These are phyloP conservation scores for Busseola fusca DNA, from an alignment of 2,888 invertebrate genomes.

Conservation along the genomic window DNA sequence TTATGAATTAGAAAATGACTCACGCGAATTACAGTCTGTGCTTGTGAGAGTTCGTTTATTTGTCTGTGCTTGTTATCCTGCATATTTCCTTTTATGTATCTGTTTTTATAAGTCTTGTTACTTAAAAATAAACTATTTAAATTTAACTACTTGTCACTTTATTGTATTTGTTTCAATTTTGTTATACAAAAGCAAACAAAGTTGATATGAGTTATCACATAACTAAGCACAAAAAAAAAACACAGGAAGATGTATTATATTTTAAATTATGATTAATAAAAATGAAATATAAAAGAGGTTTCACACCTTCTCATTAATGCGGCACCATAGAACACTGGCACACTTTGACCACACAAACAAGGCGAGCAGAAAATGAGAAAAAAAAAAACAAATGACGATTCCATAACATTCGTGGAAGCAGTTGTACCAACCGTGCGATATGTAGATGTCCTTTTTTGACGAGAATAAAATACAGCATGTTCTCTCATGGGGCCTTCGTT, in stretches of 20 bases:
- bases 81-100: too few species aligned
- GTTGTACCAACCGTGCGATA: conserved; percentile 51
- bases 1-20: neutral
- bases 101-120: too few species aligned
- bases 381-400: conserved; percentile 29
- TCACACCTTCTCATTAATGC: neutral
- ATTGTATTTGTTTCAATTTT: neutral
- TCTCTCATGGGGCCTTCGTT: conserved; percentile 75
- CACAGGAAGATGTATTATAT: neutral
- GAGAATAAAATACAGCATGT: conserved; percentile 69
- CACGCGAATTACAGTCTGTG: neutral
- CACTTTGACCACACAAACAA: neutral
- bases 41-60: too few species aligned
- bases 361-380: neutral
- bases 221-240: neutral
- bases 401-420: conserved; percentile 35
- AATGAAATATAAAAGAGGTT: neutral
- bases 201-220: neutral
- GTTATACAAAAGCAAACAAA: neutral
- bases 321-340: neutral
- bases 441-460: conserved; percentile 69
- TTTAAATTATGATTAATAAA: neutral
- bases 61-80: too few species aligned
- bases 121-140: too few species aligned
- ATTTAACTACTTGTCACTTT: neutral